Conservation (phyloP, 2,113 vertebrate species). For the Ammodytes dubius region DNA sequence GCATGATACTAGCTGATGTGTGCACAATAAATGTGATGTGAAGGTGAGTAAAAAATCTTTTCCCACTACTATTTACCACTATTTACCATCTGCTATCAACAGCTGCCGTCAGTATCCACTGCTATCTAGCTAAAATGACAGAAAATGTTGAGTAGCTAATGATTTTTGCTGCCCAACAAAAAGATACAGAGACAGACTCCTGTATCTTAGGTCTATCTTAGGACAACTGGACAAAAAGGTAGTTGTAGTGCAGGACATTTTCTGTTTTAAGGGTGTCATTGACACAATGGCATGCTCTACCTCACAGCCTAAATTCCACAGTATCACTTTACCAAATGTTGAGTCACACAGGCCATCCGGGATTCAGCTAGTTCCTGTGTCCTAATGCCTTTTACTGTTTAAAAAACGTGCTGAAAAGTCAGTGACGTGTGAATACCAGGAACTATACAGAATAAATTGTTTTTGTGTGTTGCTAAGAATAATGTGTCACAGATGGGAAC, state of each 20-base stretch:
- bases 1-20: conserved; percentile 22
- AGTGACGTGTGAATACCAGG: background rate
- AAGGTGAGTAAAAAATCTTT: background rate
- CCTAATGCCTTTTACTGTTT: background rate
- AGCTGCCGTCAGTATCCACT: background rate
- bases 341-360: background rate
- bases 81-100: background rate
- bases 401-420: background rate
- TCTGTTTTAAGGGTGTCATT: background rate
- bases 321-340: conserved; percentile 22
- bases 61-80: background rate
- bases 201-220: too few relatives aligned
- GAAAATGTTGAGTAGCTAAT: too few relatives aligned
- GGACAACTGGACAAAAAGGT: background rate
- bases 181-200: background rate
- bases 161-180: background rate
- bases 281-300: background rate
- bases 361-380: background rate
- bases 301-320: conserved; percentile 2
- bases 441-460: conserved; percentile 17
- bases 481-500: conserved; percentile 44
- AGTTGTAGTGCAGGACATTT: background rate
- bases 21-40: background rate
- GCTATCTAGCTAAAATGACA: background rate
- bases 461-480: conserved; percentile 15